Percentiles rank a stretch among this genome's conserved stretches.
These are phyloP conservation scores for Mythimna ferrago DNA, from an alignment of 2,888 invertebrate species.

Conservation along the genomic window DNA sequence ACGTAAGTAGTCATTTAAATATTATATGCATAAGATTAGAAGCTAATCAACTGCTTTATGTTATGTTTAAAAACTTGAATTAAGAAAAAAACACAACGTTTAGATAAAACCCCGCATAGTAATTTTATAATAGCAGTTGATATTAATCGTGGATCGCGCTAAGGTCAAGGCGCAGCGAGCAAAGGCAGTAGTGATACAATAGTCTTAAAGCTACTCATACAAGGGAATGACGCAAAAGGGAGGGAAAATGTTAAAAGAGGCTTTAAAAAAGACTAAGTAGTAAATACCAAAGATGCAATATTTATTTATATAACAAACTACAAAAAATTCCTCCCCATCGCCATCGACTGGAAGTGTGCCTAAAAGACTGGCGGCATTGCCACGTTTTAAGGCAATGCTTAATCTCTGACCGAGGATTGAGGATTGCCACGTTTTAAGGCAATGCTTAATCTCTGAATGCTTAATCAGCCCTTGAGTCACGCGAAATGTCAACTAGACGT, in stretches of 20 bases:
- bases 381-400: too few species aligned
- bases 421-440: too few species aligned
- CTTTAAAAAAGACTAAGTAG: background rate
- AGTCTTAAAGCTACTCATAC: background rate
- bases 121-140: background rate
- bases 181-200: background rate
- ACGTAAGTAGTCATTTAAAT: background rate
- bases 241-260: background rate
- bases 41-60: too few species aligned
- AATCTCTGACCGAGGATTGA: too few species aligned
- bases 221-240: background rate
- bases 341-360: too few species aligned
- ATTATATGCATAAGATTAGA: conserved; percentile 8
- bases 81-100: background rate
- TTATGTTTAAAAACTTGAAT: background rate
- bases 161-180: background rate
- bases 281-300: too few species aligned
- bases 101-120: conserved; percentile 15
- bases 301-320: too few species aligned
- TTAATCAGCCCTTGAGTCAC: too few species aligned
- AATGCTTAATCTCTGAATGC: too few species aligned
- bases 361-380: too few species aligned
- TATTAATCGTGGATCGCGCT: background rate
- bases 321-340: too few species aligned
- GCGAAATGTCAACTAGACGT: too few species aligned